Conservation (phyloP, 2,113 vertebrate species). For the Phyllostomus hastatus region DNA sequence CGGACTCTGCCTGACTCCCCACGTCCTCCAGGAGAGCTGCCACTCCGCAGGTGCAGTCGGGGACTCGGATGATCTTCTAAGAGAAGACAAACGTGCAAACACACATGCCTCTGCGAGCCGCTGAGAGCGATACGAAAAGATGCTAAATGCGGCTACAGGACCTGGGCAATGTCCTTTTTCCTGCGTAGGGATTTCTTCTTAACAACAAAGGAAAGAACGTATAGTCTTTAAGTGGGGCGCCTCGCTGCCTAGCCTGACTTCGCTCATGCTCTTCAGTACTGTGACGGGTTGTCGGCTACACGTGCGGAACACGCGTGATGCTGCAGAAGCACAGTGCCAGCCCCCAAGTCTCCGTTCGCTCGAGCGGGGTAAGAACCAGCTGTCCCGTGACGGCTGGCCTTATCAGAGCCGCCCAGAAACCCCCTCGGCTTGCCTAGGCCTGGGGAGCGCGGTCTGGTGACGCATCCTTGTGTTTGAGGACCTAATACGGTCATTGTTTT, state of each 20-base stretch:
- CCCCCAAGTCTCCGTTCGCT: background rate
- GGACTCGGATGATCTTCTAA: background rate
- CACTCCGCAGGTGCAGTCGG: background rate
- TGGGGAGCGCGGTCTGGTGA: background rate
- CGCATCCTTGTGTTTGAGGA: background rate
- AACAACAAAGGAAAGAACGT: background rate
- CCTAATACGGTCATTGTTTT: background rate
- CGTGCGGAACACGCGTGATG: background rate
- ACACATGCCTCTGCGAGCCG: background rate
- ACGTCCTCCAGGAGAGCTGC: background rate
- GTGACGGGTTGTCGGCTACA: background rate
- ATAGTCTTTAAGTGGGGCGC: background rate
- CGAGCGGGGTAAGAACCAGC: background rate
- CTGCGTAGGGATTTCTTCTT: background rate
- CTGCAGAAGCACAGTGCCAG: background rate
- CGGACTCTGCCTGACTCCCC: background rate
- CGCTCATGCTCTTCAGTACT: background rate
- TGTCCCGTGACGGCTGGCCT: slow-evolving; percentile 5
- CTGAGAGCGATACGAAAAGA: background rate
- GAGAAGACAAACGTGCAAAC: background rate
- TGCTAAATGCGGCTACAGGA: background rate
- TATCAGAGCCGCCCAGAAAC: slow-evolving; percentile 46
- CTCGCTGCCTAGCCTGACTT: background rate
- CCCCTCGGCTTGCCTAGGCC: background rate
- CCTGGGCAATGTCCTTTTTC: background rate